Conservation (phyloP, 2,113 vertebrate species). For the Petroica traversi region DNA sequence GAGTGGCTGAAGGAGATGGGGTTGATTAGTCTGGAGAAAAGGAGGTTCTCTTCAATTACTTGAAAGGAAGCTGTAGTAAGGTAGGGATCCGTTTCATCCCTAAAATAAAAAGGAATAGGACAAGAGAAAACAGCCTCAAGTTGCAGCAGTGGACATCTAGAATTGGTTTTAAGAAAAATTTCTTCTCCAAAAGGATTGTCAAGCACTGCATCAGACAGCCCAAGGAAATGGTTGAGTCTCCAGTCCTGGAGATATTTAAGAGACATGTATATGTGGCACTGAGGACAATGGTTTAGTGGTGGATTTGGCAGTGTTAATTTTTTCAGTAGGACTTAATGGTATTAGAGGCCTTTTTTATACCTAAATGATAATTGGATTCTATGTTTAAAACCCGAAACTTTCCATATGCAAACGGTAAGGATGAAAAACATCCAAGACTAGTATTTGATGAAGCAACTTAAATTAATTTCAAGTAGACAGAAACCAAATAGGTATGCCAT, state of each 20-base stretch:
- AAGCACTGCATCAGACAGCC: neutral
- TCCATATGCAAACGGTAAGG: neutral
- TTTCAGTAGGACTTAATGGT: neutral
- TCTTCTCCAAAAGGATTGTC: neutral
- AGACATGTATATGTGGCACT: neutral
- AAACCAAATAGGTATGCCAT: neutral
- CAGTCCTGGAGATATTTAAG: neutral
- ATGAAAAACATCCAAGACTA: neutral
- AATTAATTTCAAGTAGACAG: neutral
- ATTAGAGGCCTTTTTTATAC: neutral
- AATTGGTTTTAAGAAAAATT: neutral
- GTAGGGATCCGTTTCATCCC: neutral
- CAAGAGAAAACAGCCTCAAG: neutral
- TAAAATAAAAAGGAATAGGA: neutral
- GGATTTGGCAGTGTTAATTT: neutral
- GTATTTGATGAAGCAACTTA: neutral
- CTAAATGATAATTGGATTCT: neutral
- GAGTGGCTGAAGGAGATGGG: neutral
- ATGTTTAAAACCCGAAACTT: neutral
- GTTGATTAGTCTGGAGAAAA: neutral
- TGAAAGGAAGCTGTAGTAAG: neutral
- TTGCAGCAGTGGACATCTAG: neutral
- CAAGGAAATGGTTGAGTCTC: neutral
- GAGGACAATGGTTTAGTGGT: neutral
- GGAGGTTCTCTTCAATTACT: neutral